A percentile compares a stretch with the other conserved stretches of the same genome.
These are phyloP conservation scores for Clupea harengus DNA, from an alignment of 2,113 vertebrate species.

Conservation along the genomic window DNA sequence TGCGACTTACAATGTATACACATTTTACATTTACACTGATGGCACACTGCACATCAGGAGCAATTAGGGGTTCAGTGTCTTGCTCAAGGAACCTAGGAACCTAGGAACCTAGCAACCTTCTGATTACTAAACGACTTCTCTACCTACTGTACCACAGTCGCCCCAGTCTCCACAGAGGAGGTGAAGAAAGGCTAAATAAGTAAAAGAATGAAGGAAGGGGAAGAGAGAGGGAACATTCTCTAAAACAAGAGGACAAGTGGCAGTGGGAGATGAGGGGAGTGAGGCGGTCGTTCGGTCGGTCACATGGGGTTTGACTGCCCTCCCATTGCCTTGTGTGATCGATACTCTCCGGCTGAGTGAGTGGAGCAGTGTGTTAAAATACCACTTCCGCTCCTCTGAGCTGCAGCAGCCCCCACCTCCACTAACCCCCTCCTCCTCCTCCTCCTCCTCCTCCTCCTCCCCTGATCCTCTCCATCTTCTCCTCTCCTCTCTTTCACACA, in stretches of 20 bases:
- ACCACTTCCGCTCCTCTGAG: conserved; percentile 37
- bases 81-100: too few relatives aligned
- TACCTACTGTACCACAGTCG: too few relatives aligned
- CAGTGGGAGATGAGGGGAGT: not conserved
- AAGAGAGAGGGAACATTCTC: not conserved
- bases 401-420: not conserved
- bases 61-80: too few relatives aligned
- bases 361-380: conserved; percentile 41
- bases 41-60: too few relatives aligned
- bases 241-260: not conserved
- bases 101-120: too few relatives aligned
- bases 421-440: not conserved
- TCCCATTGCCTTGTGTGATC: conserved; percentile 39
- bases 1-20: too few relatives aligned
- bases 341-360: conserved; percentile 27
- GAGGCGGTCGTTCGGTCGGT: not conserved
- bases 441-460: not conserved
- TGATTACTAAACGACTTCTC: too few relatives aligned
- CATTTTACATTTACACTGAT: too few relatives aligned
- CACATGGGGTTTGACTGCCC: conserved; percentile 40
- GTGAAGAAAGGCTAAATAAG: not conserved
- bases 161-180: not conserved
- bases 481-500: not conserved
- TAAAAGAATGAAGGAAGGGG: not conserved
- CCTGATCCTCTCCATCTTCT: not conserved